Percentiles rank a stretch among this genome's conserved stretches.
These are phyloP conservation scores for Naso thynnoides DNA, from an alignment of 2,797 vertebrate species.

Conservation along the genomic window DNA sequence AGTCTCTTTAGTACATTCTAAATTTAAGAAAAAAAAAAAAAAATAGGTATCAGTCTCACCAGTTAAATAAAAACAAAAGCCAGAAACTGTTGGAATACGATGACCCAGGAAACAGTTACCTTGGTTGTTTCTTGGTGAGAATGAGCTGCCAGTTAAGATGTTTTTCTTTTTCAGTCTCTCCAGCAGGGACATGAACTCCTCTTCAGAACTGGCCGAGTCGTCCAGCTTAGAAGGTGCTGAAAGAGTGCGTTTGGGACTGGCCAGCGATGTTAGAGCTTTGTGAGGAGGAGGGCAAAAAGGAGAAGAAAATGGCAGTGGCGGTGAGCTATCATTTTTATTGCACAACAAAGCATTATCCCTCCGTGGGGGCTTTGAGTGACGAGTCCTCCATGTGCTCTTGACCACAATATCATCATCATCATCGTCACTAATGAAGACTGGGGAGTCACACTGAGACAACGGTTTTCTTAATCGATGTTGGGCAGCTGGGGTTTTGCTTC, in stretches of 20 bases:
- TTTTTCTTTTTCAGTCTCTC: conserved; percentile 86
- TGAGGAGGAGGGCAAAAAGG: conserved; percentile 12
- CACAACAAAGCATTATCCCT: background rate
- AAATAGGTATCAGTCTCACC: background rate
- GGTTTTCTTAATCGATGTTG: conserved; percentile 53
- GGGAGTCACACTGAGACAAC: conserved; percentile 66
- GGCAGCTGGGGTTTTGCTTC: conserved; percentile 58
- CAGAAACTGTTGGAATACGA: background rate
- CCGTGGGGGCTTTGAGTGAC: conserved; percentile 46
- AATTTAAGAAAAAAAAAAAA: conserved; percentile 7
- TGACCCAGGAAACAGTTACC: conserved; percentile 50
- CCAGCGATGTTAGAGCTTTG: background rate
- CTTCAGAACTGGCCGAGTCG: conserved; percentile 84
- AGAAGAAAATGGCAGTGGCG: conserved; percentile 22
- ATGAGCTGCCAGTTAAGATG: conserved; percentile 40
- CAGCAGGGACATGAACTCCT: conserved; percentile 87
- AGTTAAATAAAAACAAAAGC: background rate
- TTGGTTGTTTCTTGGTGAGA: conserved; percentile 48
- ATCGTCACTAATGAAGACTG: conserved; percentile 85
- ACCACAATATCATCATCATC: conserved; percentile 81
- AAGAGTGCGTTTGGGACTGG: conserved; percentile 52
- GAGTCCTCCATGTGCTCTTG: conserved; percentile 83
- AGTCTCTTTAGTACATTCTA: conserved; percentile 56
- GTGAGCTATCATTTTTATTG: conserved; percentile 25
- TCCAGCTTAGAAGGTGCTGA: conserved; percentile 63